Base-by-base conservation (phyloP, 2,888 invertebrate genomes). In the Aphelenchoides bicaudatus region DNA sequence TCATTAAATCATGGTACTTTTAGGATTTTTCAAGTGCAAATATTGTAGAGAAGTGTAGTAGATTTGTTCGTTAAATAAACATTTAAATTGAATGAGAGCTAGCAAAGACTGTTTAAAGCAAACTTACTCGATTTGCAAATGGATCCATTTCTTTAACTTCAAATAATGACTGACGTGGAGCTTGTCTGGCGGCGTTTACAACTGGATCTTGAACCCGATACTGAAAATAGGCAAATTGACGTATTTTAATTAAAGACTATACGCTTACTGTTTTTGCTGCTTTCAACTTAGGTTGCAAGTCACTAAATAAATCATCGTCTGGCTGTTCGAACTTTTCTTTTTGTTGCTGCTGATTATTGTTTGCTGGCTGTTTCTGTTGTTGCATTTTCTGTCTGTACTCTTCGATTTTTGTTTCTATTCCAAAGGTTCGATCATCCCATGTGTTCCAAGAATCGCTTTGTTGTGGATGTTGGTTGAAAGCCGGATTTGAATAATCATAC, bases 221-320 rank as follows among this genome's bases (percentile, higher is more conserved):
- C 43, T 43, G 43, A 19, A 43, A 43, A 21, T 25, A n/a, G 10
- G 16, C 23, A 25, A 8, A 6, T 43, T 21, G 10, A 21, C 23
- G 43, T 19, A 6, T 43, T 21, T 21, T 19, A 43, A 43, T 21
- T 8, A 25, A 21, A 43, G n/a, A n/a, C n/a, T n/a, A n/a, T n/a
- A n/a, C n/a, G n/a, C n/a, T n/a, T n/a, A n/a, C 72, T 61, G 68
- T 74, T 57, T 72, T 71, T 4, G 71, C 61, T 27, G 66, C 64
- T 38, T 71, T 74, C 39, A 75, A 67, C n/a, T 66, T 68, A 16
- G 75, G 75, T 43, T 64, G 62, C 58, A 75, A 61, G 6, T 72
- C 74, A 43, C 62, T 65, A 61, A 75, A 75, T 51, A 72, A 66
- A 53, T 75, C 73, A 4, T 59, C 61, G 16, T 38, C 54, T 21